These are phyloP conservation scores for Brevimyrus niger DNA, from an alignment of 2,113 vertebrate species.

Conservation along the genomic window DNA sequence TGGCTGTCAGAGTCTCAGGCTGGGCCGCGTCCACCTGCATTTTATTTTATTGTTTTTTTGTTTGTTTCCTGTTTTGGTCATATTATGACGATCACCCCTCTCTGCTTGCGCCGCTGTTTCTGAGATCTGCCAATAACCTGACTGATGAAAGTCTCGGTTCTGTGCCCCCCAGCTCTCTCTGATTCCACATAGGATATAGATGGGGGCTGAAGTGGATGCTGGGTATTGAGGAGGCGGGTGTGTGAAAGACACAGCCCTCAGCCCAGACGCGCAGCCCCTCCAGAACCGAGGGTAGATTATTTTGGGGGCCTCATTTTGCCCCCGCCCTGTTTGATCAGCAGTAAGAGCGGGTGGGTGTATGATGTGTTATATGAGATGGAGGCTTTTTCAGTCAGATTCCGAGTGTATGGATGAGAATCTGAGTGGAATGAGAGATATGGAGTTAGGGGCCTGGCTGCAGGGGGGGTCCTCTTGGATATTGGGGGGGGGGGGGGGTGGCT, in stretches of 20 bases:
- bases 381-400: background rate
- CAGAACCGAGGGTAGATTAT: background rate
- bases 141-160: background rate
- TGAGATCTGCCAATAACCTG: background rate
- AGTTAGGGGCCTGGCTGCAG: background rate
- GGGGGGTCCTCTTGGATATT: background rate
- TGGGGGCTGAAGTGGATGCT: conserved; percentile 2
- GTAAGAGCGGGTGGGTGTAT: background rate
- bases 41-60: background rate
- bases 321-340: background rate
- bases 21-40: background rate
- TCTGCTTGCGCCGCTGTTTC: background rate
- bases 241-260: background rate
- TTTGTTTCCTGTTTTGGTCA: background rate
- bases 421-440: background rate
- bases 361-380: background rate
- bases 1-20: background rate
- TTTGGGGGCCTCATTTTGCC: background rate
- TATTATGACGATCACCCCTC: background rate
- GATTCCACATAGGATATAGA: background rate
- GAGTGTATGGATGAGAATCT: background rate
- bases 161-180: background rate
- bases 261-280: background rate
- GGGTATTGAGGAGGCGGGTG: background rate
- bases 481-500: background rate